Conservation (phyloP, 2,113 vertebrate species). For the Tupaia tana region DNA sequence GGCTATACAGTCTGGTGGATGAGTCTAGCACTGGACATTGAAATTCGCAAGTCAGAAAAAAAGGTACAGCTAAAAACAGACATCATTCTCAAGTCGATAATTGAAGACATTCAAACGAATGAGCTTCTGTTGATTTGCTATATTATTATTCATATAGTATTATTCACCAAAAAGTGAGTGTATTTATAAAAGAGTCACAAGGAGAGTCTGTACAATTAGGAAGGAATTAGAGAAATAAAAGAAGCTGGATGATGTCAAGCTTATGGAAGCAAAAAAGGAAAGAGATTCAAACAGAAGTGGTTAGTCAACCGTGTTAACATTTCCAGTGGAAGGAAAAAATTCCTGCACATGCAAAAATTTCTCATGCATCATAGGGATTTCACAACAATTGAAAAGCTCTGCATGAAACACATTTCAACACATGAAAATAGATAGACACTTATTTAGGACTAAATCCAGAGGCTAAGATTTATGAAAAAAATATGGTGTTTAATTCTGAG, state of each 20-base stretch:
- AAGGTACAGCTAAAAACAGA: neutral
- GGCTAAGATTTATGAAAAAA: slow-evolving; percentile 5
- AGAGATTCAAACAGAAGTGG: slow-evolving; percentile 67
- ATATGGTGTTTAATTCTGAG: slow-evolving; percentile 3
- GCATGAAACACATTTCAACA: slow-evolving; percentile 62
- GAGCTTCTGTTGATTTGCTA: neutral
- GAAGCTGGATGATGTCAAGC: neutral
- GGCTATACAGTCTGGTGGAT: neutral
- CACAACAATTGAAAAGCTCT: slow-evolving; percentile 69
- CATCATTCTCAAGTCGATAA: neutral
- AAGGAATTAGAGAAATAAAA: slow-evolving; percentile 33
- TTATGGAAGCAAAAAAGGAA: slow-evolving; percentile 60
- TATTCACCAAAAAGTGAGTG: neutral
- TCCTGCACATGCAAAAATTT: slow-evolving; percentile 60
- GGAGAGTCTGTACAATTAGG: neutral
- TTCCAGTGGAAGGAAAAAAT: slow-evolving; percentile 63
- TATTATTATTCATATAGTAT: too few species aligned
- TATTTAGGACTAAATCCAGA: slow-evolving; percentile 34
- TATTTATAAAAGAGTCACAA: neutral
- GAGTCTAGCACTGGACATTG: neutral
- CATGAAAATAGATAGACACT: slow-evolving; percentile 48
- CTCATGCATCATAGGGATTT: slow-evolving; percentile 62
- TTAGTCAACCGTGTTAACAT: slow-evolving; percentile 61
- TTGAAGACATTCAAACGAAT: neutral
- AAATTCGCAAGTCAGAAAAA: slow-evolving; percentile 12